Base-by-base conservation (phyloP, 2,113 vertebrate species). In the Oxygymnocypris stewartii region DNA sequence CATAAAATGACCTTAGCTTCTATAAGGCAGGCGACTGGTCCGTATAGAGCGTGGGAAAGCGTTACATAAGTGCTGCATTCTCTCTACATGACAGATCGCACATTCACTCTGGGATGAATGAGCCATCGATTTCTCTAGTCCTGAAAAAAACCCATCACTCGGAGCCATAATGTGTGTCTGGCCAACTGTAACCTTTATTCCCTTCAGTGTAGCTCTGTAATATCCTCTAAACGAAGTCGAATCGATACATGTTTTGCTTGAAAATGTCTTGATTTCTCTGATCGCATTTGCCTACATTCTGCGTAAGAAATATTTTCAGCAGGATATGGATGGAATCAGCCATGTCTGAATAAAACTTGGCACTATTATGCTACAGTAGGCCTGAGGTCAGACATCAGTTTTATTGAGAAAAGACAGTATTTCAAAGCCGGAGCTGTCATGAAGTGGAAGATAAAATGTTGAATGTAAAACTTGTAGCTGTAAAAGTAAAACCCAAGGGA, bases 81-180 rank as follows among this genome's bases (percentile, higher is more conserved):
- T 87, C 86, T 83, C 88, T 90, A 93, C 81, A 90, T 90, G 91
- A 92, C 92, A 89, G 88, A 91, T 89, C 76, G 13, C 16, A 88
- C 42, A 78, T 85, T 87, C 89, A 87, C 88, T 88, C 87, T 79
- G 49, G 71, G 88, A 89, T 25, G 77, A 71, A 86, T 85, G 80
- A 88, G 84, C 74, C 88, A 94, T 93, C 88, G 94, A 94, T 93
- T 94, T 92, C 87, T 91, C 86, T 42, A 86, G 85, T 87, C 85
- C 44, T 76, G 78, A 65, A 89, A 91, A 89, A 87, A 90, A 92
- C 88, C 87, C 85, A 87, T 89, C 86, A 84, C 90, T 88, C 88
- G 84, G 82, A 89, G 90, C 88, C 91, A 67, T 87, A 85, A 87
- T 85, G 84, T 84, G 84, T 80, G 77, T 74, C 73, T 83, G 86